A percentile compares a stretch with the other conserved stretches of the same genome.
phyloP scores from a whole-genome alignment of 2,888 invertebrate genomes.

The Torymus texanus region DNA sequence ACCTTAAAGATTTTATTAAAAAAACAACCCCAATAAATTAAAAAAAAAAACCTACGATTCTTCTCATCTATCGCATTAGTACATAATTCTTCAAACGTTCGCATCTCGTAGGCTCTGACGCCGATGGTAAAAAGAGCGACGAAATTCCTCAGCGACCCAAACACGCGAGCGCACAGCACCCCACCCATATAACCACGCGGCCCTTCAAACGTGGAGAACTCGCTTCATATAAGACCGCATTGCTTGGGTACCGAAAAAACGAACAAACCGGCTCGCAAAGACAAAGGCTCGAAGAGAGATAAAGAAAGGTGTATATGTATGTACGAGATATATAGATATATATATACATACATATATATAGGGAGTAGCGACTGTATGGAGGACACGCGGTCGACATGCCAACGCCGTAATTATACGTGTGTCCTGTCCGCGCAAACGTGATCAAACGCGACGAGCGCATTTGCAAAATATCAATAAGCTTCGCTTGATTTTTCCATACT shows the following conservation, averaged over 20 bases:
- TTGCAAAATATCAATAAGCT: too few species aligned
- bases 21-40: too few species aligned
- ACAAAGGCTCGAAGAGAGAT: background rate
- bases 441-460: slow-evolving; percentile 41
- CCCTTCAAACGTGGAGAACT: too few species aligned
- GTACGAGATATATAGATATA: too few species aligned
- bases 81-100: too few species aligned
- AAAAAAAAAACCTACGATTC: too few species aligned
- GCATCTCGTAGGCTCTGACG: background rate
- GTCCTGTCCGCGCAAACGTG: slow-evolving; percentile 31
- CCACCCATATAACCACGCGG: too few species aligned
- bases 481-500: too few species aligned
- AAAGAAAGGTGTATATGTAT: background rate
- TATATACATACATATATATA: too few species aligned
- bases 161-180: background rate
- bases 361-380: slow-evolving; percentile 53
- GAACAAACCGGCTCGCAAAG: slow-evolving; percentile 36
- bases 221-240: background rate
- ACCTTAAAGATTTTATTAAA: too few species aligned
- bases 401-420: slow-evolving; percentile 62
- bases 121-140: too few species aligned
- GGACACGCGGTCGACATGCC: slow-evolving; percentile 63
- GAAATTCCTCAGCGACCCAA: background rate
- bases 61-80: too few species aligned
- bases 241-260: background rate